phyloP scores from a whole-genome alignment of 2,797 vertebrate species.

The Silurus lanzhouensis region DNA sequence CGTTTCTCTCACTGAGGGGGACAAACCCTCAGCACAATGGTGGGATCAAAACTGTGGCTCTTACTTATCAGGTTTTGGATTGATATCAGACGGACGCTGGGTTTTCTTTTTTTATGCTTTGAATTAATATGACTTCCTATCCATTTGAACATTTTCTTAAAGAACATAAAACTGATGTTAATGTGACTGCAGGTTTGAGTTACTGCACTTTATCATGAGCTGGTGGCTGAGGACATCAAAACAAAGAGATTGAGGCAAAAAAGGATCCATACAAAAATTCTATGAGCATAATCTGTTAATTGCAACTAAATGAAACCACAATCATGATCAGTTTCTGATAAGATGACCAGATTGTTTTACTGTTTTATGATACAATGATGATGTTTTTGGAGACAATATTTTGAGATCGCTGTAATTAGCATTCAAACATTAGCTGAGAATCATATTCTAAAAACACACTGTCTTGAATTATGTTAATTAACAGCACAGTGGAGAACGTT shows the following conservation, averaged over 20 bases:
- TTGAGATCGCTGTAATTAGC: not conserved
- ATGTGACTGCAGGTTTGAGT: not conserved
- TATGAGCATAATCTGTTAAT: not conserved
- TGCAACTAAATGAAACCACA: not conserved
- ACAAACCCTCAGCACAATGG: constrained; percentile 12
- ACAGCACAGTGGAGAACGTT: not conserved
- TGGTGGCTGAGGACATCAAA: not conserved
- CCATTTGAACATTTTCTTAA: constrained; percentile 7
- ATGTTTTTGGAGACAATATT: not conserved
- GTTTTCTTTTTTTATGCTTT: constrained; percentile 1
- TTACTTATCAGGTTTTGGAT: not conserved
- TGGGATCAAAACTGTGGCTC: constrained; percentile 23
- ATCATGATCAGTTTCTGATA: not conserved
- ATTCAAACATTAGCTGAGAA: not conserved
- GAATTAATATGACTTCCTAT: not conserved
- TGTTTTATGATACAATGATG: not conserved
- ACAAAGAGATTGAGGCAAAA: not conserved
- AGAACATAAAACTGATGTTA: not conserved
- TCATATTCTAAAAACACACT: not conserved
- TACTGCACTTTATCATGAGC: not conserved
- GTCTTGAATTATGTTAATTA: not conserved
- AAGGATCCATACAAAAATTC: not conserved
- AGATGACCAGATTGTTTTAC: not conserved
- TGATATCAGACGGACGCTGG: not conserved
- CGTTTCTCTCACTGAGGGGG: constrained; percentile 4